These are phyloP conservation scores for Tachystola acroxantha DNA, from an alignment of 2,888 invertebrate species.

Conservation along the genomic window DNA sequence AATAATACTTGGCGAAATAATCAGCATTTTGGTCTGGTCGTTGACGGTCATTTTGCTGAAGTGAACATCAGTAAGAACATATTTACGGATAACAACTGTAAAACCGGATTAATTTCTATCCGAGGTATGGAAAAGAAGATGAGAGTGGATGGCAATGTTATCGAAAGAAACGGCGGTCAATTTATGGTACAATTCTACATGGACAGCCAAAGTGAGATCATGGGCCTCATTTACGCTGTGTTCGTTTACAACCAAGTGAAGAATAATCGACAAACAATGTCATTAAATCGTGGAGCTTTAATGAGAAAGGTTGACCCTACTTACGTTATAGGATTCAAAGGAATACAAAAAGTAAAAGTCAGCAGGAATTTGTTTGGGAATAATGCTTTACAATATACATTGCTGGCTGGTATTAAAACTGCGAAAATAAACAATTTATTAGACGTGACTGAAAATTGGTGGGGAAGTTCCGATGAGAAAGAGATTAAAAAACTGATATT, in stretches of 20 bases:
- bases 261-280: constrained; percentile 78
- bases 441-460: constrained; percentile 96
- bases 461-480: constrained; percentile 89
- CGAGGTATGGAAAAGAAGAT: constrained; percentile 98
- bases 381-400: constrained; percentile 91
- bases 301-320: constrained; percentile 79
- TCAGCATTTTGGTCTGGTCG: constrained; percentile 86
- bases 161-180: constrained; percentile 87
- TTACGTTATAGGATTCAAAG: constrained; percentile 93
- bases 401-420: constrained; percentile 94
- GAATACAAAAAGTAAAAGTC: constrained; percentile 95
- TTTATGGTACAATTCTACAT: constrained; percentile 93
- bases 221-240: constrained; percentile 89
- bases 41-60: constrained; percentile 96
- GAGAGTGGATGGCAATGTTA: constrained; percentile 87
- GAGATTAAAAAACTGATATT: constrained; percentile 92
- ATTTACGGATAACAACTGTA: constrained; percentile 92
- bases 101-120: constrained; percentile 86
- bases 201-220: constrained; percentile 95
- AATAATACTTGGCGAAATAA: constrained; percentile 94
- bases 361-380: constrained; percentile 92
- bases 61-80: constrained; percentile 91
- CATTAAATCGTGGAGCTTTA: constrained; percentile 48
- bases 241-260: constrained; percentile 88
- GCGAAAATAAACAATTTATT: constrained; percentile 91